These are phyloP conservation scores for Galemys pyrenaicus DNA, from an alignment of 2,113 vertebrate species.

Conservation along the genomic window DNA sequence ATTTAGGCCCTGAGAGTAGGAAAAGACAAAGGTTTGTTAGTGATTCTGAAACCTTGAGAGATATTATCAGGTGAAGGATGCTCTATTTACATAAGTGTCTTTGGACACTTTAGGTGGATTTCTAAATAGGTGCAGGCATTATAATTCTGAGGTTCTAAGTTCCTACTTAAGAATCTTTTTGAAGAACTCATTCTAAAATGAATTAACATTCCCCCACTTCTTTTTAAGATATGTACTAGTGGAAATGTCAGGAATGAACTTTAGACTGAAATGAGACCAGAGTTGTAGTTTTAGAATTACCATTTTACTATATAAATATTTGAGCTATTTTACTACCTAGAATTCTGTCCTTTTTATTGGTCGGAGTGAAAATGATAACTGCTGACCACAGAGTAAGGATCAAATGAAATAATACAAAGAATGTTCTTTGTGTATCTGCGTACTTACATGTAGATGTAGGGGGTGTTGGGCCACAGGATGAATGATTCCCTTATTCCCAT, in stretches of 20 bases:
- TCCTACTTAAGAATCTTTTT: neutral
- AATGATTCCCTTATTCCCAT: neutral
- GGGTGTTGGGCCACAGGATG: neutral
- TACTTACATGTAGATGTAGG: neutral
- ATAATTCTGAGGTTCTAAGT: neutral
- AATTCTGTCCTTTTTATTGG: neutral
- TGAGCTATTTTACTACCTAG: neutral
- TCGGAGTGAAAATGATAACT: constrained; percentile 1
- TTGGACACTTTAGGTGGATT: neutral
- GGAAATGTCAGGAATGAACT: neutral
- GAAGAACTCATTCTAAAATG: neutral
- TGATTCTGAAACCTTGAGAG: neutral
- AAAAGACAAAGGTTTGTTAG: neutral
- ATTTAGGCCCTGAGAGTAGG: neutral
- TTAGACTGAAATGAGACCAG: neutral
- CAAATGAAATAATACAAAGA: neutral
- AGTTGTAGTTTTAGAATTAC: neutral
- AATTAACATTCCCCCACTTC: neutral
- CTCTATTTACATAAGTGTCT: no score
- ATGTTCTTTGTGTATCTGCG: neutral
- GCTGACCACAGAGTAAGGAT: neutral
- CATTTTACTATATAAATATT: neutral
- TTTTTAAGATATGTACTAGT: neutral
- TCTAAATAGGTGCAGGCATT: neutral
- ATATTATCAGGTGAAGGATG: neutral